These are phyloP conservation scores for Cheilosia scutellata DNA, from an alignment of 2,888 invertebrate species.

Conservation along the genomic window DNA sequence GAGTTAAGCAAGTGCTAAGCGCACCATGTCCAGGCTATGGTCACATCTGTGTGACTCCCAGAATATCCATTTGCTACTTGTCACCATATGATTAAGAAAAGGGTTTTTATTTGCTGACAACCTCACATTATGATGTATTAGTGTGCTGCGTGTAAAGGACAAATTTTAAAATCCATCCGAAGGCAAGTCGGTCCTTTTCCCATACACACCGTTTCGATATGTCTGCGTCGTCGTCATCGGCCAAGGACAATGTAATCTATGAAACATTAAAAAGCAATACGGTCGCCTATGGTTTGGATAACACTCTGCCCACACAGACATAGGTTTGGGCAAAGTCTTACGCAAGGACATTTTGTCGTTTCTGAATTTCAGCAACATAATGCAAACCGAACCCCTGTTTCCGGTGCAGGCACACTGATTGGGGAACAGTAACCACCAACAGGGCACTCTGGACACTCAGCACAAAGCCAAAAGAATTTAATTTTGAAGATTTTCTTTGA, in stretches of 20 bases:
- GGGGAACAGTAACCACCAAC: constrained; percentile 48
- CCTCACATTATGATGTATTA: constrained; percentile 78
- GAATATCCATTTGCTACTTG: constrained; percentile 79
- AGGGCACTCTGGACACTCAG: constrained; percentile 46
- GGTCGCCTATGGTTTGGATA: constrained; percentile 69
- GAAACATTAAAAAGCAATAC: constrained; percentile 76
- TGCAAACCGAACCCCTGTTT: constrained; percentile 63
- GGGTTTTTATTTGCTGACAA: constrained; percentile 78
- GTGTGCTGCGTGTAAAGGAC: constrained; percentile 68
- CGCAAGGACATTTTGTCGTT: constrained; percentile 70
- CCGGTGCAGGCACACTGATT: constrained; percentile 49
- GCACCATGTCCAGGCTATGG: constrained; percentile 70
- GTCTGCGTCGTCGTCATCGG: constrained; percentile 59
- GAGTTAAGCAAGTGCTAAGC: constrained; percentile 74
- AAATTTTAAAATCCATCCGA: constrained; percentile 71
- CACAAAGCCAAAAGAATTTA: constrained; percentile 58
- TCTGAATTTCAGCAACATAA: constrained; percentile 63
- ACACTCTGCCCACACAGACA: constrained; percentile 28
- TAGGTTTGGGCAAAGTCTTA: constrained; percentile 44
- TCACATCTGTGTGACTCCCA: constrained; percentile 77
- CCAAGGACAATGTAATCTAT: constrained; percentile 75
- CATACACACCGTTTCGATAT: constrained; percentile 23
- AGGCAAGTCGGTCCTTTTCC: constrained; percentile 58
- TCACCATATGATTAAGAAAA: constrained; percentile 79
- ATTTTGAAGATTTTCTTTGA: constrained; percentile 69